Conservation (phyloP, 2,888 invertebrate species). For the Drosophila macrospina region DNA sequence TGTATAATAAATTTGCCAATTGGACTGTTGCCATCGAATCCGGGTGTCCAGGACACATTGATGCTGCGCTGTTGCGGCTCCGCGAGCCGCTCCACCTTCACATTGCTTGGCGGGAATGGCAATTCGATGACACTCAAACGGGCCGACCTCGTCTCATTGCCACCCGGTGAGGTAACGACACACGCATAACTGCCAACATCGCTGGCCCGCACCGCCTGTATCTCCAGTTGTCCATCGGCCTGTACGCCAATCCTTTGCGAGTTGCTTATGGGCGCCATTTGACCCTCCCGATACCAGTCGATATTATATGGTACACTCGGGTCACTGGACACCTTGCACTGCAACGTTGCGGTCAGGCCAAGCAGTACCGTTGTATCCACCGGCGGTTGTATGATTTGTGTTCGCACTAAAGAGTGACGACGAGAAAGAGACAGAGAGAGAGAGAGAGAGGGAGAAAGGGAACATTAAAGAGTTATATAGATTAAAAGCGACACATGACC, state of each 20-base stretch:
- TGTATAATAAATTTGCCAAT: constrained; percentile 97
- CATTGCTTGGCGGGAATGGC: constrained; percentile 96
- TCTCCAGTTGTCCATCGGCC: constrained; percentile 93
- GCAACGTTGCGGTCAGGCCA: constrained; percentile 96
- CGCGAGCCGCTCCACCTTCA: constrained; percentile 90
- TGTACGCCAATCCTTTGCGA: constrained; percentile 91
- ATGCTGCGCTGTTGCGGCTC: constrained; percentile 91
- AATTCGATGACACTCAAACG: constrained; percentile 95
- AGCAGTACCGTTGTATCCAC: constrained; percentile 96
- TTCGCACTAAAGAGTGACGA: constrained; percentile 90
- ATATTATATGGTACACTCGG: constrained; percentile 94
- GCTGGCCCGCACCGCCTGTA: constrained; percentile 94
- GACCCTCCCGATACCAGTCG: constrained; percentile 95
- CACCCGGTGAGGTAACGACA: constrained; percentile 93
- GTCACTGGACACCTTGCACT: constrained; percentile 97
- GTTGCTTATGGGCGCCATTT: constrained; percentile 88
- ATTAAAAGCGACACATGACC: constrained; percentile 50
- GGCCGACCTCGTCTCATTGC: constrained; percentile 96
- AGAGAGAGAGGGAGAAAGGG: constrained; percentile 45
- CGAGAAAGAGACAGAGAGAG: background rate
- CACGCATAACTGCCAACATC: constrained; percentile 98
- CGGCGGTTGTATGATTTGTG: constrained; percentile 97
- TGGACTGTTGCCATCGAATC: constrained; percentile 98
- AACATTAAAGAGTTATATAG: constrained; percentile 52
- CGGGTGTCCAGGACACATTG: constrained; percentile 97